Evolutionary conservation across 2,113 vertebrate genomes (phyloP), one percentile per base, ranked within the genome.

Genomic region (Melanostigma gelatinosum): DNA sequence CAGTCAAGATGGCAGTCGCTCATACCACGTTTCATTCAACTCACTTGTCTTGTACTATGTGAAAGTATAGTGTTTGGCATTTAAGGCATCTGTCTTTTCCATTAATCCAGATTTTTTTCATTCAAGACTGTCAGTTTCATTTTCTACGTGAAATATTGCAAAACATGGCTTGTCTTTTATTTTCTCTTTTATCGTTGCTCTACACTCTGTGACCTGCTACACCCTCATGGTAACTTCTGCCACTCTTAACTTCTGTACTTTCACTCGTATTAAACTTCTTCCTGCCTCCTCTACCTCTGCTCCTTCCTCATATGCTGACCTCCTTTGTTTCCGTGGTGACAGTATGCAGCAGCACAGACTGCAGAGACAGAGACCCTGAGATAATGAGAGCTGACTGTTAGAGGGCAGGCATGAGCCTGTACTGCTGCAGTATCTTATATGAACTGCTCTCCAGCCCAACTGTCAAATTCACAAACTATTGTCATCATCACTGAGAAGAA

Each of bases 341-440:
- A 78, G 54, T 36, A 50, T 44, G 44, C 61, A 84, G 69, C 65
- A 60, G 64, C 60, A 50, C 22, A 52, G 54, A 63, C 57, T 11
- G 34, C 64, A 71, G 75, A 24, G 34, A 70, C 70, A 64, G 42
- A 75, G 38, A 78, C 3, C 6, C 62, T 72, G 79, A 75, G 52
- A 75, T 85, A 82, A 84, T 80, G 66, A 80, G 58, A 84, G 78
- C 67, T 84, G 85, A 79, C 85, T 82, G 68, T 78, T 72, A 38
- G 69, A 77, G 72, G 74, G 62, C 80, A 77, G 75, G 22, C 54
- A 55, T 15, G 20, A 72, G 76, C 58, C 10, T 68, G 29, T 62
- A 55, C 50, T 38, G 13, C 67, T 38, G 57, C 24, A 44, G 8
- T 64, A 50, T 44, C 42, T 62, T 27, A 46, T 61, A 34, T 75